Percentiles rank a stretch among this genome's conserved stretches.
These are phyloP conservation scores for Gymnothorax javanicus DNA, from an alignment of 2,797 vertebrate species.

Conservation along the genomic window DNA sequence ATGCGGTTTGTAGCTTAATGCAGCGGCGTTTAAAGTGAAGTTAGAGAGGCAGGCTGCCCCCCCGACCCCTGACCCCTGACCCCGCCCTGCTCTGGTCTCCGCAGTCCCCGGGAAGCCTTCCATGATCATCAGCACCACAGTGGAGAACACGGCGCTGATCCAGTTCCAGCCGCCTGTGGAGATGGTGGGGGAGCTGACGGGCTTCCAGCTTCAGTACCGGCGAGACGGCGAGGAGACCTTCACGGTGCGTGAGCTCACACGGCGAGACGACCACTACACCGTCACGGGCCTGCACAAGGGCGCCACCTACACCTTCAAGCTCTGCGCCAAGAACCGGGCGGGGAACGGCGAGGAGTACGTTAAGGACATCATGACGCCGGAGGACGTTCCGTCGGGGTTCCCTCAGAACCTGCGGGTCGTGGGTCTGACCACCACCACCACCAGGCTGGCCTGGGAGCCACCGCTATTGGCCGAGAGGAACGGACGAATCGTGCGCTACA, in stretches of 20 bases:
- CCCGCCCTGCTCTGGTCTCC: not conserved
- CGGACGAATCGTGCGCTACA: constrained; percentile 85
- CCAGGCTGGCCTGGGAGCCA: constrained; percentile 87
- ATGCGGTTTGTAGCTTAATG: too few relatives aligned
- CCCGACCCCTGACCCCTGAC: not conserved
- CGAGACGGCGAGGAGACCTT: constrained; percentile 84
- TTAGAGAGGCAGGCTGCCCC: too few relatives aligned
- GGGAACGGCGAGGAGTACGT: constrained; percentile 87
- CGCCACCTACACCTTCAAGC: constrained; percentile 87
- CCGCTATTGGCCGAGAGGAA: constrained; percentile 86
- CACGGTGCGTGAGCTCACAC: constrained; percentile 81
- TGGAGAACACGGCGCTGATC: constrained; percentile 92
- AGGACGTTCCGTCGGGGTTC: constrained; percentile 86
- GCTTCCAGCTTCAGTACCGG: constrained; percentile 90
- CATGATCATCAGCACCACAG: constrained; percentile 96
- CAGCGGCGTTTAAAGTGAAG: too few relatives aligned
- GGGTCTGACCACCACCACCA: constrained; percentile 86
- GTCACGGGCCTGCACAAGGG: constrained; percentile 91
- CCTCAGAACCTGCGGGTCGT: constrained; percentile 89
- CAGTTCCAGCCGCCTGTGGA: constrained; percentile 98
- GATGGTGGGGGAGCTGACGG: constrained; percentile 88
- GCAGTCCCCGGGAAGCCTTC: constrained; percentile 91
- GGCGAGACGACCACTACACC: constrained; percentile 88
- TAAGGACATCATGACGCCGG: constrained; percentile 88
- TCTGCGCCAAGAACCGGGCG: constrained; percentile 91